A percentile compares a stretch with the other conserved stretches of the same genome.
Conservation (phyloP, 2,797 vertebrate genomes). For the Adelosebastes latens region DNA sequence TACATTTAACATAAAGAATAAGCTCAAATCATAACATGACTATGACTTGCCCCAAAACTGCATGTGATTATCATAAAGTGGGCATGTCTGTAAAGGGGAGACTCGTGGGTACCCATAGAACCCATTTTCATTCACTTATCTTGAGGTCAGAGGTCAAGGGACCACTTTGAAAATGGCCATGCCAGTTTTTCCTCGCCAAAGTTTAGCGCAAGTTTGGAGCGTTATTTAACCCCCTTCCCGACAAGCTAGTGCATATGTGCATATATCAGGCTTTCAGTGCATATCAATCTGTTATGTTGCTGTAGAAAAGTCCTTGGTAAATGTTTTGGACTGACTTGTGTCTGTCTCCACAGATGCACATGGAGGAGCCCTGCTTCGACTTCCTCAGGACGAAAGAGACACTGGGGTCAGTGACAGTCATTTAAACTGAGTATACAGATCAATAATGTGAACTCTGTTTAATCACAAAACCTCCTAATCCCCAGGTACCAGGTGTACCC, state of each 20-base stretch:
- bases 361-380: conserved; percentile 97
- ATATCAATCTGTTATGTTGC: background rate
- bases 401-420: conserved; percentile 81
- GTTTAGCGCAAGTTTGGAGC: no score
- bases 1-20: fast-evolving
- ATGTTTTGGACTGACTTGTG: background rate
- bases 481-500: conserved; percentile 94
- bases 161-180: no score
- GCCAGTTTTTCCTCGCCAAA: no score
- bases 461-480: background rate
- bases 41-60: no score
- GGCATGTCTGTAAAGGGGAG: no score
- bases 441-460: background rate
- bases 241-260: background rate
- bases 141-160: no score
- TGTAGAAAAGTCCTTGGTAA: background rate
- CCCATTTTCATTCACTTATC: no score
- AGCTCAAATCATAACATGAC: no score
- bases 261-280: background rate
- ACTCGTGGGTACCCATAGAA: no score
- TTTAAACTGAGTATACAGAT: background rate
- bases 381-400: conserved; percentile 96
- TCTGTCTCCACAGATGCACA: conserved; percentile 89
- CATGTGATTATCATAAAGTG: no score
- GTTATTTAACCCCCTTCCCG: no score